Evolutionary conservation across 2,113 vertebrate genomes (phyloP), one percentile per base, ranked within the genome.

Genomic region (Cygnus buccinator): DNA sequence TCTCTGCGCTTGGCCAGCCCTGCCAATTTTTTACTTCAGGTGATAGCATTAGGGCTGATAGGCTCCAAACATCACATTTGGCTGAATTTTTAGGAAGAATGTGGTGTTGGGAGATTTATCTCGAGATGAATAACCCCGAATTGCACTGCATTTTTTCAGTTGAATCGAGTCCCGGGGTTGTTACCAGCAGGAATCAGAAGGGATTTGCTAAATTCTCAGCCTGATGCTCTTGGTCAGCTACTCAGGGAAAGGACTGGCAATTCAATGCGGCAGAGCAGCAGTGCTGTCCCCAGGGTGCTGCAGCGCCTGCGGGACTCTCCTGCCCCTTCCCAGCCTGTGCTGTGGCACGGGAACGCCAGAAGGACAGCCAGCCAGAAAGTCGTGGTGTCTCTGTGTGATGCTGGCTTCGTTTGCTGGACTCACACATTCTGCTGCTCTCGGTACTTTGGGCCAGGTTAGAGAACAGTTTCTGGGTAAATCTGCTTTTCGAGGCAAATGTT

Each of bases 391-490:
- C 50, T 41, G 4, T 10, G 46, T 31, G 13, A 26, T 1, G 3
- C 16, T 26, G 25, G 21, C 26, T 13, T 17, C 5, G 35, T 10
- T 29, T 33, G 3, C 41, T 11, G 41, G 31, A 2, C 17, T 28
- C 8, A 3, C 6, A 11, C 20, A 0, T 16, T 15, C 33, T 9
- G 1, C n/a, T 77, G 48, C 46, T 44, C 44, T 8, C 43, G 21
- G 41, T 13, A 22, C 57, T 58, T 65, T 26, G 23, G 13, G 10
- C 28, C 19, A 11, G 43, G 28, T 12, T 29, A 52, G 22, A 52
- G 63, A 12, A 0, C 5, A 65, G 19, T 43, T 59, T 39, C 37
- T 65, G 8, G 18, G 20, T 55, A 48, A 48, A 48, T 39, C 10
- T 39, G 43, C n/a, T 54, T 37, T 23, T 72, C 10, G 4, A 79